Evolutionary conservation across 2,888 invertebrate genomes (phyloP), one percentile per base, ranked within the genome.

Genomic region (Odontothrips loti): DNA sequence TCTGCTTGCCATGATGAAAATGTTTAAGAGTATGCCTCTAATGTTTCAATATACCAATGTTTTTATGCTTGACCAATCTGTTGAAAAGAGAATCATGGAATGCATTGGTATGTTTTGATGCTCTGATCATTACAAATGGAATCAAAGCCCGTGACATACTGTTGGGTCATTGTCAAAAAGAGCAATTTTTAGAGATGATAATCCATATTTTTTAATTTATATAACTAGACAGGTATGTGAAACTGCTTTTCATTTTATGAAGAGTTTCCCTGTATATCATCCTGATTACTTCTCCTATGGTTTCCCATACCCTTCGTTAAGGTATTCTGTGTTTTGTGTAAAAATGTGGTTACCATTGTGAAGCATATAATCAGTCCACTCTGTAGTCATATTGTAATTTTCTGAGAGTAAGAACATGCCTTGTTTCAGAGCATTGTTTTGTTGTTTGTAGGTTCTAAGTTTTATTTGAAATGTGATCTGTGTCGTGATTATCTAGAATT

Each of bases 341-440:
- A 15, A 75, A 27, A 75, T 27, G 27, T 75, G 68, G 68, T 75
- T 75, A 75, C 68, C 68, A 75, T 75, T 75, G 68, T 75, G 10
- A 75, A 75, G 27, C 68, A 58, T 27, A 27, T n/a, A 23, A 75
- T 75, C 68, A 75, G 27, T 58, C 58, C 34, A 58, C 58, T 11
- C 27, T 75, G 27, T 75, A 75, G 68, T 75, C 68, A 75, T 75
- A 75, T 75, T 75, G 23, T 75, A 27, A 27, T 75, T 75, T 12
- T 27, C 23, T 11, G 9, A 75, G 12, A 23, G 12, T 75, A 75
- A 27, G 68, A 75, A 27, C 27, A 75, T 11, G n/a, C 23, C 23
- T 75, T 75, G 10, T 75, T 23, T 27, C 12, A 4, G 23, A 23
- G 68, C 68, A 75, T 27, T 27, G 4, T 10, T 75, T 23, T 27